Conservation (phyloP, 2,888 invertebrate genomes). For the Dione vanillae region DNA sequence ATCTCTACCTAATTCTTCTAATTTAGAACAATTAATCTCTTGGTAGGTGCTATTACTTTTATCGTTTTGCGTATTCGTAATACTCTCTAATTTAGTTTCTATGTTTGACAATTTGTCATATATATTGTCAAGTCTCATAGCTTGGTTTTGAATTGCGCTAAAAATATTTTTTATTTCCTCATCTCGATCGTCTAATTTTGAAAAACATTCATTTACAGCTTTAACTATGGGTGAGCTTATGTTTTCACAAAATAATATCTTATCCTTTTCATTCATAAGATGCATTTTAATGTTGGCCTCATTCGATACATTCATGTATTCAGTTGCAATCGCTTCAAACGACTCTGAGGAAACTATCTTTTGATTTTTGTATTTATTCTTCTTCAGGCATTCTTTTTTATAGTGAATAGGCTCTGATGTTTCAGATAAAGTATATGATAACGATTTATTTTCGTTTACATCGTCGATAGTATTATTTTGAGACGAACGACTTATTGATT, state of each 20-base stretch:
- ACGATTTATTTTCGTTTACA: constrained; percentile 66
- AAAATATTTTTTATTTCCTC: constrained; percentile 54
- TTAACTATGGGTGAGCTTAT: constrained; percentile 67
- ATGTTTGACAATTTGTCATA: constrained; percentile 62
- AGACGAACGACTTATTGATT: constrained; percentile 62
- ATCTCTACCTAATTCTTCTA: constrained; percentile 68
- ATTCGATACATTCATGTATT: constrained; percentile 55
- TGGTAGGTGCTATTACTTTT: constrained; percentile 36
- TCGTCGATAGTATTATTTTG: constrained; percentile 70
- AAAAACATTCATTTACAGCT: constrained; percentile 65
- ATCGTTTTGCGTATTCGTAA: constrained; percentile 36
- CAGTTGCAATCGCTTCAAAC: constrained; percentile 70
- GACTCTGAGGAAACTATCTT: constrained; percentile 65
- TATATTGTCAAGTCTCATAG: constrained; percentile 64
- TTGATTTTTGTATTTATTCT: constrained; percentile 50
- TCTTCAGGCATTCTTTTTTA: constrained; percentile 52
- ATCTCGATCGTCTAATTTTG: constrained; percentile 55
- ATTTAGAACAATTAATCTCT: constrained; percentile 56
- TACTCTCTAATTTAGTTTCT: constrained; percentile 60
- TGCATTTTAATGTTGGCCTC: constrained; percentile 71
- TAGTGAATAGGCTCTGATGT: constrained; percentile 61
- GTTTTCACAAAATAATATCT: constrained; percentile 63
- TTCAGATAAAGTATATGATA: constrained; percentile 69
- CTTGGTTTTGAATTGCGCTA: constrained; percentile 54
- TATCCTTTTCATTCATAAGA: constrained; percentile 73